Percentiles rank a stretch among this genome's conserved stretches.
phyloP scores from a whole-genome alignment of 2,113 vertebrate genomes.

The Corvus moneduloides region DNA sequence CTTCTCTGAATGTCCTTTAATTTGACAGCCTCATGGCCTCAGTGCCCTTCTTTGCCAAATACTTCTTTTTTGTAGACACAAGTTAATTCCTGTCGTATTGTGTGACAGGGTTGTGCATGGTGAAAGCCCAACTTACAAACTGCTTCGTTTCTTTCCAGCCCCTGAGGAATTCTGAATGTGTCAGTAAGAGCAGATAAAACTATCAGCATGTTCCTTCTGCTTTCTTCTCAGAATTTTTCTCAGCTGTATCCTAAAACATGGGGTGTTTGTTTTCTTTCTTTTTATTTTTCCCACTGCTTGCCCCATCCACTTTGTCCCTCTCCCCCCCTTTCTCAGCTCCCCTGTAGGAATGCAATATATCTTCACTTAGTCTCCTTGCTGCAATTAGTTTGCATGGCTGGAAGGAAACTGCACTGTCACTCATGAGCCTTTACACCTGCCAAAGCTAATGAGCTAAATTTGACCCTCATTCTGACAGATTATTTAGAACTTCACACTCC shows the following conservation, averaged over 20 bases:
- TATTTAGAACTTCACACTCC: constrained; percentile 12
- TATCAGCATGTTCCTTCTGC: background rate
- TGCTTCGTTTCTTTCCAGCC: background rate
- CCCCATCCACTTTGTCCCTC: background rate
- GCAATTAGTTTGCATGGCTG: background rate
- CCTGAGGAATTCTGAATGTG: constrained; percentile 29
- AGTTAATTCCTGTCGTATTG: constrained; percentile 4
- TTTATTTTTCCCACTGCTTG: background rate
- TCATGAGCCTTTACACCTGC: constrained; percentile 2
- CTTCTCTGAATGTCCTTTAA: background rate
- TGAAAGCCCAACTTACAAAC: constrained; percentile 4
- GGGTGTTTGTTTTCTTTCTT: background rate
- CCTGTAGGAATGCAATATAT: background rate
- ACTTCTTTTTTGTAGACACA: constrained; percentile 37
- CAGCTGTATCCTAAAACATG: background rate
- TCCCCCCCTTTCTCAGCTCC: background rate
- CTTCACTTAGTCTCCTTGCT: background rate
- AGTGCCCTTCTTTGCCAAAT: constrained; percentile 27
- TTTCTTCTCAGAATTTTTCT: background rate
- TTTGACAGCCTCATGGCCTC: constrained; percentile 4
- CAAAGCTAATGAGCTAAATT: background rate
- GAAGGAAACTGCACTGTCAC: background rate
- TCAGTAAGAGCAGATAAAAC: constrained; percentile 39
- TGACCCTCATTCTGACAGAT: background rate
- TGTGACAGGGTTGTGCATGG: background rate